Evolutionary conservation across 2,113 vertebrate species (phyloP), one percentile per base, ranked within the genome.

Genomic region (Anguilla japonica): DNA sequence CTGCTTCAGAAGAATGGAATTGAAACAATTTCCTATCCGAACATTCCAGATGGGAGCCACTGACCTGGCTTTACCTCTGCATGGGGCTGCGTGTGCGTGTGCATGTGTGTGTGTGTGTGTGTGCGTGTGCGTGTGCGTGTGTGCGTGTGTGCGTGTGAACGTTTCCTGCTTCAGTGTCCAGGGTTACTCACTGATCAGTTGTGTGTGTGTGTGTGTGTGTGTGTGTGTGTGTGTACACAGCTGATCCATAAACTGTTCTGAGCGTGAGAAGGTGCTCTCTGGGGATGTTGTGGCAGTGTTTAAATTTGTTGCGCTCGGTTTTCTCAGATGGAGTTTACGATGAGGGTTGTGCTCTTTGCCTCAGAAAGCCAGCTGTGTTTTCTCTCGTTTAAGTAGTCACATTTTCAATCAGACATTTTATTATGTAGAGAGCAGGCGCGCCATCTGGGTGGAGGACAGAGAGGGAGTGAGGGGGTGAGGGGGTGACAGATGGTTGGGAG

Each of bases 111-210:
- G 18, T 46, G 81, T 50, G 41, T 50, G 43, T 50, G 81, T n/a
- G 41, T 50, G 81, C 50, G 81, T 50, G 40, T 82, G 81, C n/a
- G 20, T 82, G 81, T 50, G 81, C 50, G 43, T 82, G 81, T 82
- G 81, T 53, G 81, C n/a, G 41, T 82, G 81, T n/a, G 81, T 34
- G 34, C 1, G 34, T 1, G 34, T 34, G 34, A n/a, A n/a, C n/a
- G 63, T 6, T 71, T n/a, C 5, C 16, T 5, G 63, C n/a, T 22
- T 71, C 18, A 71, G n/a, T 22, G 63, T n/a, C 6, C 16, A 5
- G 34, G 34, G 34, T 34, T 34, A 34, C 34, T 34, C 34, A 34
- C 34, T 34, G 34, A 34, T 34, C 34, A 34, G 34, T 34, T 34
- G 34, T 34, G 34, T 34, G 34, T 34, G 34, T 34, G 34, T 34